Evolutionary conservation across 2,797 vertebrate species (phyloP), one percentile per base, ranked within the genome.

Genomic region (Halcyon leucocephala): DNA sequence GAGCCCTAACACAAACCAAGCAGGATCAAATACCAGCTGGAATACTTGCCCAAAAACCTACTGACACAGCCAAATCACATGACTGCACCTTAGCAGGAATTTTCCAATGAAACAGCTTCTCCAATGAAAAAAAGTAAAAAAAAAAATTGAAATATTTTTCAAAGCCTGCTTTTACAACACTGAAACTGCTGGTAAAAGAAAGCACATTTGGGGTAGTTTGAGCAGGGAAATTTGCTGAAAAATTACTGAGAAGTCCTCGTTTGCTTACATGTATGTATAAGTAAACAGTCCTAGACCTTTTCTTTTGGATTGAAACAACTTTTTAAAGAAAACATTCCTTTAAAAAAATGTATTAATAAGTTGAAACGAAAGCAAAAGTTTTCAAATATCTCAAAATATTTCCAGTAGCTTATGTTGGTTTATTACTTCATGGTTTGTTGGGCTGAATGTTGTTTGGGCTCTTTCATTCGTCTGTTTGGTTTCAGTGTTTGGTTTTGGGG

Each of bases 1-100:
- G 13, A 86, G 35, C 37, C 70, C 58, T 65, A 69, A 85, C 29
- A 87, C 54, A 92, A 95, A 89, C 83, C 42, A n/a, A 86, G 42
- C 46, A 52, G 81, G 80, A 90, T 92, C 83, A 90, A 94, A 95
- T 90, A 74, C 44, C 80, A 89, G 55, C 46, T 85, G 55, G n/a
- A 80, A 18, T 35, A 70, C 60, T 85, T 64, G 64, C 57, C 74
- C 66, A 39, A 65, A 95, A 94, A 24, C 62, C n/a, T 79, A 48
- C 46, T 80, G 66, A 84, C 66, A 62, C 35, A 64, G 92, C 54
- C 90, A 93, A 87, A 46, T 33, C 54, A 79, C 14, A 5, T 19
- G 22, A 55, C 62, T 37, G 39, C 33, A 72, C 41, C 82, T 90
- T 52, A 93, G 46, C 24, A 52, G 64, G 52, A 92, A 57, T 89